Evolutionary conservation across 2,797 vertebrate species (phyloP), one percentile per base, ranked within the genome.

Genomic region (Protonibea diacanthus): DNA sequence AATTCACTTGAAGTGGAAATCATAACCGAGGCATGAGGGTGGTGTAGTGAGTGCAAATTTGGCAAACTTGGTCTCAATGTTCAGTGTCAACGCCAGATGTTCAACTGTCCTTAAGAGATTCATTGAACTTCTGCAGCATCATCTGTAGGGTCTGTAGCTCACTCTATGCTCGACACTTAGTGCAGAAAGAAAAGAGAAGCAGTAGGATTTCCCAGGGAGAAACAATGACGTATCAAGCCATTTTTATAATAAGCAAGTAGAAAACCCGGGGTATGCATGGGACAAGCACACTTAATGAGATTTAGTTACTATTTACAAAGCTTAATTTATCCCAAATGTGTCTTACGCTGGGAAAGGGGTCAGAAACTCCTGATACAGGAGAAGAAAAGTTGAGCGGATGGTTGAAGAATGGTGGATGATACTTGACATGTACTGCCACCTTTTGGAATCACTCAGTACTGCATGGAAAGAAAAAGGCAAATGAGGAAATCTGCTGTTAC

Each of bases 371-470:
- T 55, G 49, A 61, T 15, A 10, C 2, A 55, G 27, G 1, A 59
- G 11, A 71, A n/a, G 20, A 63, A 61, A 55, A 15, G 12, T 74
- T 64, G 15, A 13, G 17, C 33, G 51, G 57, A 64, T 8, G 40
- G 8, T 33, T 51, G 17, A 10, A 11, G 5, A 20, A 11, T 18
- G 2, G 20, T 29, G 29, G 20, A 52, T 6, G 15, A 78, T 56
- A 14, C 21, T 84, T 83, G 62, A 77, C 42, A 33, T 86, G 18
- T 74, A 68, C 86, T 87, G 87, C 85, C 86, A 65, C 60, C 91
- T 66, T 74, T 60, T 90, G 91, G 77, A 73, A 6, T 11, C 1
- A 21, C 49, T 14, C 20, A 29, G 42, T 52, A 76, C 38, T 75
- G 29, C 79, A 80, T 5, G 10, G 20, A 6, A 17, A 23, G 33